Conservation (phyloP, 2,797 vertebrate species). For the Vespertilio murinus region DNA sequence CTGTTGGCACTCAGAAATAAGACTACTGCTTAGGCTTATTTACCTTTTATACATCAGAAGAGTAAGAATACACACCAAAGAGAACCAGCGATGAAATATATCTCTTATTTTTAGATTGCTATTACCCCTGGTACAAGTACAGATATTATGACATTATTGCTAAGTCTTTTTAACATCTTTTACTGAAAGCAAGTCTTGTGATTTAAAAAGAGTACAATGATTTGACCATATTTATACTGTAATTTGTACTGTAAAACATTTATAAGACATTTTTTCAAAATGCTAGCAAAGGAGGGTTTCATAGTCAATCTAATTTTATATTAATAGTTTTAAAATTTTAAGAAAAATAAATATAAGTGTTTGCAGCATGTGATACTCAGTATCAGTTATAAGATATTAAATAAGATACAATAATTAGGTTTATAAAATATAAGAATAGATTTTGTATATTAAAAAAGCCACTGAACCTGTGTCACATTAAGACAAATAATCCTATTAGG, state of each 20-base stretch:
- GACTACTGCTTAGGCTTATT: not conserved
- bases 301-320: slow-evolving; percentile 8
- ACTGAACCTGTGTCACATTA: not conserved
- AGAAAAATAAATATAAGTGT: not conserved
- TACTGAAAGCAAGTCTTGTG: not conserved
- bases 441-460: not conserved
- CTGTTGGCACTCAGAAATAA: not conserved
- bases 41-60: not conserved
- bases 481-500: not conserved
- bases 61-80: not conserved
- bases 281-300: not conserved
- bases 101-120: not conserved
- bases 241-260: not conserved
- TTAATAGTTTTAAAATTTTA: slow-evolving; percentile 8
- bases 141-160: slow-evolving; percentile 11
- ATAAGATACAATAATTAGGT: slow-evolving; percentile 8
- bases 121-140: not conserved
- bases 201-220: not conserved
- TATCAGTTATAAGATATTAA: slow-evolving; percentile 28
- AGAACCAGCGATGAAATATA: not conserved
- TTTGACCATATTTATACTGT: not conserved
- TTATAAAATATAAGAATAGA: not conserved
- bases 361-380: not conserved
- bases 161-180: not conserved
- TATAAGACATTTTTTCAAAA: not conserved